Percentiles rank a stretch among this genome's conserved stretches.
These are phyloP conservation scores for Himantopus leucocephalus DNA, from an alignment of 2,113 vertebrate genomes.

Conservation along the genomic window DNA sequence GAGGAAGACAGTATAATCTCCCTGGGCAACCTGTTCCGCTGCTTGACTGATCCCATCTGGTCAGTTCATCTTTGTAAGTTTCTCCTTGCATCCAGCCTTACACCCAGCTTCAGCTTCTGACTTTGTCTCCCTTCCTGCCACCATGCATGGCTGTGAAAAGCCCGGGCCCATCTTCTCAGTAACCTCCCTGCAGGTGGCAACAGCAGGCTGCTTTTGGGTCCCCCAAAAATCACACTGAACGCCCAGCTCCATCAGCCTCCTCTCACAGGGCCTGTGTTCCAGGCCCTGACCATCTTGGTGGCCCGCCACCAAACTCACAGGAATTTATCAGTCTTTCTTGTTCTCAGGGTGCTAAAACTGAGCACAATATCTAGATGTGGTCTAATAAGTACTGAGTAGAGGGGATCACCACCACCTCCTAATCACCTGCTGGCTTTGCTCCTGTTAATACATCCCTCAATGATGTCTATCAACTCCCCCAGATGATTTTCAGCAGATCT, in stretches of 20 bases:
- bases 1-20: background rate
- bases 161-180: background rate
- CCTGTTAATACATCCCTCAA: background rate
- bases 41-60: background rate
- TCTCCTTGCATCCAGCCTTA: background rate
- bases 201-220: background rate
- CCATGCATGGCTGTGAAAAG: accelerated
- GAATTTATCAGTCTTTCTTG: background rate
- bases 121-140: background rate
- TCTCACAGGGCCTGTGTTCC: background rate
- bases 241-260: background rate
- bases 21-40: background rate
- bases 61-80: background rate
- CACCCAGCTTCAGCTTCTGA: background rate
- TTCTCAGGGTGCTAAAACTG: background rate
- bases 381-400: background rate
- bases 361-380: background rate
- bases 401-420: background rate
- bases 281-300: background rate
- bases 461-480: background rate
- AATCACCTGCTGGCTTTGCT: background rate
- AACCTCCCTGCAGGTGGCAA: background rate
- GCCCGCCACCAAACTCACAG: background rate
- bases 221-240: background rate
- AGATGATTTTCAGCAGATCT: background rate